Base-by-base conservation (phyloP, 2,113 vertebrate species). In the Dromas ardeola region DNA sequence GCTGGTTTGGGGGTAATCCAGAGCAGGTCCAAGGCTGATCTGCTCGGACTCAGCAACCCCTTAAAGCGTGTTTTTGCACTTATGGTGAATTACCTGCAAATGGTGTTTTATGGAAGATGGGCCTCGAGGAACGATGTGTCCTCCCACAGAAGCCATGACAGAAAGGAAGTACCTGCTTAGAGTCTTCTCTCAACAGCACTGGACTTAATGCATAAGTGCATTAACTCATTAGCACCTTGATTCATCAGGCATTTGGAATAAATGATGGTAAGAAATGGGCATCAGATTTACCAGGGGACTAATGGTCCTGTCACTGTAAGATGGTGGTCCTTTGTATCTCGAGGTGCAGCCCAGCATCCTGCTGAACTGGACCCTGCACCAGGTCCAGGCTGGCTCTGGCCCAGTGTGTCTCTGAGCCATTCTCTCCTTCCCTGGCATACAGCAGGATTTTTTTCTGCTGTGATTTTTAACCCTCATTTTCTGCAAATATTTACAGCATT, bases 401-500 rank as follows among this genome's bases (percentile, higher is more conserved):
- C 9, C 2, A 2, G 1, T 6, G 1, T 34, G 13, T 26, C n/a
- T 73, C 32, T 2, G 20, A 19, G 47, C 25, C 14, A 2, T 83
- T 53, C 21, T 40, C 45, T 45, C 25, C 86, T 56, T 20, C 5
- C 32, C 25, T 25, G 30, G 26, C 49, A 80, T 13, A 25, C 5
- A 52, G 32, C 10, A 65, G 3, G 3, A 79, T 45, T 86, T 84
- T 62, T 58, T 80, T n/a, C 88, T 90, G 49, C 63, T 50, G 52
- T 53, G 59, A 63, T 76, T 89, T 82, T 80, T 88, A 73, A 59
- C 38, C 29, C 29, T 88, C 66, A 26, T 59, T 72, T 96, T 91
- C 80, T 70, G 67, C 87, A 93, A 83, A 82, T 80, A 91, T 93
- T 96, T 88, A 66, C 81, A 67, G n/a, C 42, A 20, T 36, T 73